Base-by-base conservation (phyloP, 2,113 vertebrate genomes). In the Gopherus flavomarginatus region DNA sequence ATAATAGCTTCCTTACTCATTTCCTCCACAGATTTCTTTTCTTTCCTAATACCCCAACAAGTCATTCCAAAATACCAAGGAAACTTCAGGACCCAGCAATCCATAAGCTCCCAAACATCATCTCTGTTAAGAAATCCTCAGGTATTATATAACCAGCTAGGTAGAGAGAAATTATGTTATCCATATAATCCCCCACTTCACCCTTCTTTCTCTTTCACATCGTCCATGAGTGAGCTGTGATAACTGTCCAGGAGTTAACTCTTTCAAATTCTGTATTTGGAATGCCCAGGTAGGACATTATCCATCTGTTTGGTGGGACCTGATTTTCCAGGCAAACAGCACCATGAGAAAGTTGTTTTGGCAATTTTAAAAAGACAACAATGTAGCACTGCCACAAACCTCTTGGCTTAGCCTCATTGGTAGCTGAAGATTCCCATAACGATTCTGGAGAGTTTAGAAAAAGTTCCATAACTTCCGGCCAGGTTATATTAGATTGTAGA, bases 291-390 rank as follows among this genome's bases (percentile, higher is more conserved):
- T 56, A 26, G 54, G 54, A 11, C 54, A 56, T 56, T 56, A 56
- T 56, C 9, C 54, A 26, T 24, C 24, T 56, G 24, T 56, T 26
- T 44, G 3, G 8, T 81, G 24, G 49, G 52, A 89, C 54, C 54
- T 56, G 54, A 56, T 9, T 24, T 26, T 56, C 54, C 24, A 56
- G 75, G 44, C 81, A 94, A 94, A 91, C 54, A 85, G 5, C 31
- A 89, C 19, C 27, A n/a, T 27, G 26, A 27, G 31, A 91, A 88
- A 94, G 22, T 19, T 17, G 83, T 35, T 9, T 27, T 21, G 91
- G 50, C 3, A 82, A 42, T 44, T 90, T 59, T 44, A 82, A 90
- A 93, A 84, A 26, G 5, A n/a, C 92, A 96, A 80, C 3, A 56
- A 9, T 5, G 4, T 26, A 56, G 3, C 21, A 81, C 13, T 3